Evolutionary conservation across 2,888 invertebrate species (phyloP).

Genomic region (Esperia sulphurella): DNA sequence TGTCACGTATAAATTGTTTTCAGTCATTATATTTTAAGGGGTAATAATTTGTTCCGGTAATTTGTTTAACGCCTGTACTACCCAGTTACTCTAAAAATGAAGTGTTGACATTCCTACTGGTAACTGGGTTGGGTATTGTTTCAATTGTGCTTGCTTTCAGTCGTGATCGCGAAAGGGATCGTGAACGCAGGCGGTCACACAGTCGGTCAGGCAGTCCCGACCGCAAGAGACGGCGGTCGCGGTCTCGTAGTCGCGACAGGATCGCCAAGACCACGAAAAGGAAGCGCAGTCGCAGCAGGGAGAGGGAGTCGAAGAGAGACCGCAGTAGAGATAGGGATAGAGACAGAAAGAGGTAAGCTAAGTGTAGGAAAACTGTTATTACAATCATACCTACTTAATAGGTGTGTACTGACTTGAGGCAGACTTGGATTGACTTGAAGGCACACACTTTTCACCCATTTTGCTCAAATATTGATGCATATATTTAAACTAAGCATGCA

Average conservation of each 20-base stretch:
- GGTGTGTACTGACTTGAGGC: too few species aligned
- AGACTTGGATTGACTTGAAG: too few species aligned
- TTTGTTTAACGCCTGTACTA: too few species aligned
- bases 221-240: constrained; percentile 74
- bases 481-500: too few species aligned
- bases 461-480: too few species aligned
- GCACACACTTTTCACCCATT: too few species aligned
- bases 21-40: too few species aligned
- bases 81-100: too few species aligned
- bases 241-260: constrained; percentile 81
- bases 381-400: too few species aligned
- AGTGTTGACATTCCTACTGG: not conserved
- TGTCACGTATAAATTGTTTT: not conserved
- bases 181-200: constrained; percentile 78
- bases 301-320: constrained; percentile 79
- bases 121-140: not conserved
- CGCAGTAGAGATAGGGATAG: constrained; percentile 70
- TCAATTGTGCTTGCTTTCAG: constrained; percentile 31
- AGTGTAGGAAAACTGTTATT: too few species aligned
- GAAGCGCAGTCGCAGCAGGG: constrained; percentile 83
- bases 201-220: constrained; percentile 80
- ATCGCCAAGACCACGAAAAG: constrained; percentile 79
- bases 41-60: too few species aligned
- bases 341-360: constrained; percentile 35
- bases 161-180: constrained; percentile 65